Base-by-base conservation (phyloP, 2,113 vertebrate genomes). In the Bujurquina vittata region DNA sequence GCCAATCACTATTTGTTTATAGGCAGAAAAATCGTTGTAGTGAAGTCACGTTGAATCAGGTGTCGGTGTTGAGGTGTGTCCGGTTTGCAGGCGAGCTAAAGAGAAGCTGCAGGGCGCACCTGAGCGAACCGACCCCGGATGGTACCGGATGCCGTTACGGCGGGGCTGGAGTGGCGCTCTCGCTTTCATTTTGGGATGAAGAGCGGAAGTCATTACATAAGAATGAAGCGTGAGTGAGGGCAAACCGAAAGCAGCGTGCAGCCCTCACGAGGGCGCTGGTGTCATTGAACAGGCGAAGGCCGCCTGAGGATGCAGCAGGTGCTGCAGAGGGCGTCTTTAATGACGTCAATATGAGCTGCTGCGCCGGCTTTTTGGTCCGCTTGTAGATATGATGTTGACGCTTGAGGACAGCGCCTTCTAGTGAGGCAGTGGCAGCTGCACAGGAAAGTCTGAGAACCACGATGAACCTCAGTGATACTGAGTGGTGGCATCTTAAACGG, bases 161-260 rank as follows among this genome's bases (percentile, higher is more conserved):
- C 3, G 3, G 43, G 1, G 14, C 40, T 18, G 0, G 1, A 1
- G 43, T 17, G 63, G 14, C 8, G 0, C 23, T 49, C 23, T 1
- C 14, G 5, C 23, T 62, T 54, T 7, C 22, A 35, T 37, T 3
- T 35, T 8, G 1, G 10, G 31, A 49, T 18, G 65, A 46, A 67
- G 72, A 37, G 10, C 22, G 26, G n/a, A 9, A 67, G 73, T n/a
- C 35, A 49, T 89, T 83, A 54, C 73, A 65, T 85, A 87, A 87
- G 52, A 40, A 12, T 17, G 10, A 29, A 65, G 78, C 84, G 35
- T 77, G 74, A 29, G 23, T 31, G 40, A 46, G 81, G 57, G 55
- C 60, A 73, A 26, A 8, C 1, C 22, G 59, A 17, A 52, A 15
- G 33, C 22, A 80, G 55, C 31, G 1, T 8, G 6, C 3, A 2